Evolutionary conservation across 2,888 invertebrate species (phyloP).

Genomic region (Cryptocephalus primarius): DNA sequence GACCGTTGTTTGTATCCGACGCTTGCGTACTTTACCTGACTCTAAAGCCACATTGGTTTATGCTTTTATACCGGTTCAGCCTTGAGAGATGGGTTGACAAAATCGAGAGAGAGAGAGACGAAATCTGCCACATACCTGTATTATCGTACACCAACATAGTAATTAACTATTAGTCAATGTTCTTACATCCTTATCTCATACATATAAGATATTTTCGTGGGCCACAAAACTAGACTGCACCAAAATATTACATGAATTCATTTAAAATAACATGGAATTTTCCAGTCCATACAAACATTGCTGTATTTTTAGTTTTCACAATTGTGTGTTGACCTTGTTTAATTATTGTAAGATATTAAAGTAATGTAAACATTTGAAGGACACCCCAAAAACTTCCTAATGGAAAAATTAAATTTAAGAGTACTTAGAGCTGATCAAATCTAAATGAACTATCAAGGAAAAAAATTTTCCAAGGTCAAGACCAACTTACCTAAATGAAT

Average conservation of each 20-base stretch:
- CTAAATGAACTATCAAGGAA: too few relatives aligned
- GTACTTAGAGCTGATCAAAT: too few relatives aligned
- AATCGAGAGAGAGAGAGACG: conserved; percentile 23
- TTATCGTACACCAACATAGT: conserved; percentile 36
- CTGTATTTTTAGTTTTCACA: background rate
- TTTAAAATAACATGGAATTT: background rate
- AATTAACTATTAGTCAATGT: conserved; percentile 33
- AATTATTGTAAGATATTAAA: background rate
- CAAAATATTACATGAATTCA: conserved; percentile 7
- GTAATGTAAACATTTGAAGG: too few relatives aligned
- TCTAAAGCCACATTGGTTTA: conserved; percentile 14
- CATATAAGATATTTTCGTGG: conserved; percentile 2
- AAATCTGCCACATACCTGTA: conserved; percentile 35
- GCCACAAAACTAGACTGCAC: conserved; percentile 26
- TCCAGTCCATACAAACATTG: too few relatives aligned
- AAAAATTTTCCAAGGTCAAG: too few relatives aligned
- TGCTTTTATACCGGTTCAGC: conserved; percentile 23
- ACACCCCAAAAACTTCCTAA: too few relatives aligned
- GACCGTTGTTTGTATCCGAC: conserved; percentile 13
- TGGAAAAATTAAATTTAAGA: too few relatives aligned
- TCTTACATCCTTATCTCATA: conserved; percentile 11
- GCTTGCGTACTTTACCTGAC: conserved; percentile 36
- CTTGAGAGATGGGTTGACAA: conserved; percentile 19
- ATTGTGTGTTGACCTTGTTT: background rate
- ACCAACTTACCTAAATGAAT: background rate